Evolutionary conservation across 2,113 vertebrate genomes (phyloP).

Genomic region (Macrotus californicus): DNA sequence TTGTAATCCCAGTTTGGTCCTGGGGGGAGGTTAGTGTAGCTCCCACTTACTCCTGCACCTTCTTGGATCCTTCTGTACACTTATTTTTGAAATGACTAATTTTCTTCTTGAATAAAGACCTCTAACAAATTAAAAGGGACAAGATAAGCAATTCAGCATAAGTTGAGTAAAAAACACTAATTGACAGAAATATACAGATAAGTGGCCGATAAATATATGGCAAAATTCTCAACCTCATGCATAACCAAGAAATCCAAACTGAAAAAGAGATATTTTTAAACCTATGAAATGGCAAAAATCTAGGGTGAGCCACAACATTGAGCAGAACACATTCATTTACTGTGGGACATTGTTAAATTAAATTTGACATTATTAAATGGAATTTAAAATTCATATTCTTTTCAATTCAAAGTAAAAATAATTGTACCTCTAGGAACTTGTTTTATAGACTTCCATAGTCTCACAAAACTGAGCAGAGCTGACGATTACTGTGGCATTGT

Average conservation of each 20-base stretch:
- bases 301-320: not conserved
- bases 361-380: not conserved
- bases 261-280: not conserved
- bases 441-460: not conserved
- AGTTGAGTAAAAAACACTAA: not conserved
- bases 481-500: not conserved
- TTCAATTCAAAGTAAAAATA: not conserved
- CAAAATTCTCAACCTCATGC: not conserved
- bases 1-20: too few relatives aligned
- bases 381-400: not conserved
- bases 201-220: not conserved
- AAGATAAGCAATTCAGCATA: not conserved
- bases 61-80: too few relatives aligned
- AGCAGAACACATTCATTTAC: not conserved
- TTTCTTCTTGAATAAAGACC: not conserved
- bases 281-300: not conserved
- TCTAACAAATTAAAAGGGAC: not conserved
- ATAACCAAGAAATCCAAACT: not conserved
- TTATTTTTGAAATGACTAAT: not conserved
- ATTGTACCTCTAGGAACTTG: constrained; percentile 1
- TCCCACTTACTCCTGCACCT: too few relatives aligned
- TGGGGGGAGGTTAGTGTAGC: too few relatives aligned
- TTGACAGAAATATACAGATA: not conserved
- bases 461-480: not conserved
- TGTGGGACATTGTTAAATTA: not conserved